Conservation (phyloP, 2,888 invertebrate genomes). For the Cetonia aurata region DNA sequence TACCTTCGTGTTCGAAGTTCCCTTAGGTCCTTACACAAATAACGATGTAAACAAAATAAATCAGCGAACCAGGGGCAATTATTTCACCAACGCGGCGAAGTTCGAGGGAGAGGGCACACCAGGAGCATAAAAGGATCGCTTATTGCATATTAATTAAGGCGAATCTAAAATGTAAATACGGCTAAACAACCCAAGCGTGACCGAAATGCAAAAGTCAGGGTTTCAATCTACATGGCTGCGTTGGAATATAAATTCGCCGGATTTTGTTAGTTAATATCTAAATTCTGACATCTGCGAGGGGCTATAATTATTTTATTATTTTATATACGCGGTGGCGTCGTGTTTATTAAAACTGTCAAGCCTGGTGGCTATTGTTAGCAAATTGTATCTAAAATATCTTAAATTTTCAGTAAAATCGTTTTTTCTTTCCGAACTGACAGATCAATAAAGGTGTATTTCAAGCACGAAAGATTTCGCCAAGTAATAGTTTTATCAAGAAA, state of each 20-base stretch:
- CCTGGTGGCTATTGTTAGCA: no score
- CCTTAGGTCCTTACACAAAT: slow-evolving; percentile 21
- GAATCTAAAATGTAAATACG: slow-evolving; percentile 62
- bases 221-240: slow-evolving; percentile 53
- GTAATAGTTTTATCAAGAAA: no score
- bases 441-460: no score
- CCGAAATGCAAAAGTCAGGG: slow-evolving; percentile 59
- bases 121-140: neutral
- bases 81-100: slow-evolving; percentile 4
- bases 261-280: slow-evolving; percentile 36
- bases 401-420: no score
- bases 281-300: neutral
- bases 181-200: slow-evolving; percentile 59
- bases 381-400: no score
- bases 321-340: neutral
- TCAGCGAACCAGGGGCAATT: slow-evolving; percentile 24
- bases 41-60: slow-evolving; percentile 31
- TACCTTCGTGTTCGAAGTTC: slow-evolving; percentile 23
- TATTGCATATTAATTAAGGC: slow-evolving; percentile 58
- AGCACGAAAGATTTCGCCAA: no score
- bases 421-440: no score
- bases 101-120: neutral
- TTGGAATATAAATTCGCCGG: slow-evolving; percentile 46
- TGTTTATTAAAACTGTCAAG: neutral
- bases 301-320: slow-evolving; percentile 1